Evolutionary conservation across 2,113 vertebrate genomes (phyloP), one percentile per base, ranked within the genome.

Genomic region (Eudorcas thomsonii): DNA sequence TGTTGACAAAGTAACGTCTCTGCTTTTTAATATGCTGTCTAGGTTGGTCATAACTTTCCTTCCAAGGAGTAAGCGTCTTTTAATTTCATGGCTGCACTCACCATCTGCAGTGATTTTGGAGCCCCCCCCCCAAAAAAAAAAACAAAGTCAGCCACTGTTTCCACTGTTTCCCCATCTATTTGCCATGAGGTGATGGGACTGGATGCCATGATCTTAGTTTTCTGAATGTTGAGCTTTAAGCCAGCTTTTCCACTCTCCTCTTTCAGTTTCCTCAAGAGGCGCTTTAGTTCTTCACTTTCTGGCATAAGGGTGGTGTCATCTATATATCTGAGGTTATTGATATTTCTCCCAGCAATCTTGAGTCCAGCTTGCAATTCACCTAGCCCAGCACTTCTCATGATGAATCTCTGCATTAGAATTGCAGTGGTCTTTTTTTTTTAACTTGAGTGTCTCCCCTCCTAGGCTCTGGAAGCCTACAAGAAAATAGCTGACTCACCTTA

Each of bases 41-140:
- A 9, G 64, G n/a, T 36, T 71, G 8, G 17, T 36, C 17, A 36
- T 71, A 36, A 11, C n/a, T 21, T 71, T 71, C 9, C n/a, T 36
- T 11, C 64, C 33, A 67, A 36, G 64, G n/a, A 36, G n/a, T 67
- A 21, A 36, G 0, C 7, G 0, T 36, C 64, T 67, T 67, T 67
- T 36, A 19, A 36, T 36, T 71, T 71, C n/a, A 71, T 71, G 64
- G 17, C 64, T 36, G 8, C n/a, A 71, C 1, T 36, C n/a, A 36
- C 64, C 33, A 67, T 36, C 33, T 67, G 64, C 17, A 36, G 64
- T 67, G 33, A 67, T 67, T 67, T 36, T n/a, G 33, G 64, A 36
- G 64, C 17, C 17, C 33, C 17, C 4, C 64, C 62, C 4, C 0
- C 0, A 1, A 5, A 5, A 43, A 43, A 43, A 43, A 67, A 67